phyloP scores from a whole-genome alignment of 2,888 invertebrate species.

The Oxystoma pomonae region DNA sequence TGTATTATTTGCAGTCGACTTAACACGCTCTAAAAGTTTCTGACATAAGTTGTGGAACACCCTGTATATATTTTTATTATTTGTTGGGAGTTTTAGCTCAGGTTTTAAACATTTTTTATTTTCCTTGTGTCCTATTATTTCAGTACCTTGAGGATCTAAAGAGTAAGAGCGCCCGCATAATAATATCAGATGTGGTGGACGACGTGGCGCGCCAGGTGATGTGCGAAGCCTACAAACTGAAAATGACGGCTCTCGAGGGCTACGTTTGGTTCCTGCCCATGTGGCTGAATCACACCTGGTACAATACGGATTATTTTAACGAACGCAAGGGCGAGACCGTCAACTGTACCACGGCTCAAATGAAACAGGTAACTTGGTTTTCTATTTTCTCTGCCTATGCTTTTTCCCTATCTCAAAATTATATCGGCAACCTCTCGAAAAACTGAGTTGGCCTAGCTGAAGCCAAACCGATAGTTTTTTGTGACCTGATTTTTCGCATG shows the following conservation, averaged over 20 bases:
- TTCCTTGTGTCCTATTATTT: too few relatives aligned
- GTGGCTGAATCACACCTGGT: slow-evolving; percentile 64
- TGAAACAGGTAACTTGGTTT: slow-evolving; percentile 48
- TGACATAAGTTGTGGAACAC: too few relatives aligned
- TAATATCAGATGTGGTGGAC: slow-evolving; percentile 77
- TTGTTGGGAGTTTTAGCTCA: too few relatives aligned
- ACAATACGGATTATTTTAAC: slow-evolving; percentile 54
- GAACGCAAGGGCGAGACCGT: slow-evolving; percentile 39
- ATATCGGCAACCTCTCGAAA: too few relatives aligned
- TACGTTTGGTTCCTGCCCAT: slow-evolving; percentile 85
- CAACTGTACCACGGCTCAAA: slow-evolving; percentile 59
- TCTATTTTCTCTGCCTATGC: neutral
- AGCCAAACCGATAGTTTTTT: too few relatives aligned
- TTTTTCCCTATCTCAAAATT: too few relatives aligned
- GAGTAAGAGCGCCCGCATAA: slow-evolving; percentile 64
- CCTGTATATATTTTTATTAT: too few relatives aligned
- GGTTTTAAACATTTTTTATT: too few relatives aligned
- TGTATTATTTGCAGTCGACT: too few relatives aligned
- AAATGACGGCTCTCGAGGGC: slow-evolving; percentile 66
- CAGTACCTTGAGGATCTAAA: slow-evolving; percentile 64
- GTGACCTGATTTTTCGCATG: too few relatives aligned
- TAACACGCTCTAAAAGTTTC: too few relatives aligned
- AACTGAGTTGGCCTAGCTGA: too few relatives aligned
- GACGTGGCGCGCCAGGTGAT: slow-evolving; percentile 69
- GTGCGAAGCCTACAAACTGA: slow-evolving; percentile 71